phyloP scores from a whole-genome alignment of 2,797 vertebrate species.

The Delichon dasypus region DNA sequence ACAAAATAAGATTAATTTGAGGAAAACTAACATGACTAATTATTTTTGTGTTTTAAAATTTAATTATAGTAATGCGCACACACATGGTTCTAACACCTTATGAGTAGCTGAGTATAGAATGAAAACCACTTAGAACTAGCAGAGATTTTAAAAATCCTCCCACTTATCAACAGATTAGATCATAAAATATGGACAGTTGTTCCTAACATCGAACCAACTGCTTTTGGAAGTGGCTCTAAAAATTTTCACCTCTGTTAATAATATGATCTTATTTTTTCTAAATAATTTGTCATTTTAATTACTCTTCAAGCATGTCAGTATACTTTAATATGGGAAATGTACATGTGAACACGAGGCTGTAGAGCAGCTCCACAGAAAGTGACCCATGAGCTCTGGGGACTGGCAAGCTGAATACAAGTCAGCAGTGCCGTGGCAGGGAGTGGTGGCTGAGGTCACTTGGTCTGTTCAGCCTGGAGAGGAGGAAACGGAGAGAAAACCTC shows the following conservation, averaged over 20 bases:
- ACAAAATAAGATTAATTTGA: not conserved
- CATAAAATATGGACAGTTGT: not conserved
- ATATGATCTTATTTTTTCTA: not conserved
- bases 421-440: not conserved
- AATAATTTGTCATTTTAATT: not conserved
- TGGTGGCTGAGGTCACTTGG: not conserved
- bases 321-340: not conserved
- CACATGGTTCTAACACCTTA: not conserved
- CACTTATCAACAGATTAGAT: not conserved
- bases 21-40: not conserved
- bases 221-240: not conserved
- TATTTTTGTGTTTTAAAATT: not conserved
- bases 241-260: not conserved
- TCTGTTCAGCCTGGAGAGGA: not conserved
- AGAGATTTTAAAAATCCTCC: not conserved
- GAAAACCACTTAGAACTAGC: not conserved
- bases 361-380: not conserved
- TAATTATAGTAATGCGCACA: not conserved
- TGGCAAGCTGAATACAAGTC: not conserved
- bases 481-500: not conserved
- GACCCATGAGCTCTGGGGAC: no score
- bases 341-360: not conserved
- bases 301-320: not conserved
- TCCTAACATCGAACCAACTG: not conserved
- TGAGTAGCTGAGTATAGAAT: not conserved